Base-by-base conservation (phyloP, 2,113 vertebrate species). In the Ctenomys sociabilis region DNA sequence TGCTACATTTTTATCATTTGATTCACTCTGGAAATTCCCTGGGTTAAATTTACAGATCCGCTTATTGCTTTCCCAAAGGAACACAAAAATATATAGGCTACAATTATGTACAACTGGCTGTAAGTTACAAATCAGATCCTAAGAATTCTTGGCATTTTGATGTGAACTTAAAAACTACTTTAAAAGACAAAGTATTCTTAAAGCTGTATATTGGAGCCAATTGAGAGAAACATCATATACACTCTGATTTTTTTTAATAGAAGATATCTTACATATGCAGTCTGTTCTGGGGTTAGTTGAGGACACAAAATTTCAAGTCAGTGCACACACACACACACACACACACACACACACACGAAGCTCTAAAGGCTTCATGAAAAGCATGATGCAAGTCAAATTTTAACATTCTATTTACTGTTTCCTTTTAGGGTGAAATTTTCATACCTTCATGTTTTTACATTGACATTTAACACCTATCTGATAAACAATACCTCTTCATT, bases 41-140 rank as follows among this genome's bases (percentile, higher is more conserved):
- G 54, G 59, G 26, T 70, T 95, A 73, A 43, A 89, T 61, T 96
- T 92, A 89, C 78, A 49, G 68, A 68, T 93, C 49, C 93, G 32
- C 89, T 88, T 88, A 90, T 88, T 93, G 45, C 24, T 91, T 93
- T 96, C 83, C 70, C 28, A 91, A 86, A 96, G 17, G 93, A 91
- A 93, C 49, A 88, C 57, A 92, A 90, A 96, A 95, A 90, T 96
- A 95, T 63, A 52, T 64, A 21, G 64, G 49, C 75, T 81, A 37
- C 85, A 40, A 91, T 89, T 91, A 80, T 5, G 64, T 86, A 90
- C 88, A 88, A 88, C 40, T 93, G 17, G 77, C 82, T 75, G 32
- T 82, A 96, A 82, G 0, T 80, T 89, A 57, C 35, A 89, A 96
- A 94, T 93, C 54, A 64, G 40, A 17, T 81, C 88, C 40, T 66